Evolutionary conservation across 2,113 vertebrate genomes (phyloP).

Genomic region (Phrynosoma platyrhinos): DNA sequence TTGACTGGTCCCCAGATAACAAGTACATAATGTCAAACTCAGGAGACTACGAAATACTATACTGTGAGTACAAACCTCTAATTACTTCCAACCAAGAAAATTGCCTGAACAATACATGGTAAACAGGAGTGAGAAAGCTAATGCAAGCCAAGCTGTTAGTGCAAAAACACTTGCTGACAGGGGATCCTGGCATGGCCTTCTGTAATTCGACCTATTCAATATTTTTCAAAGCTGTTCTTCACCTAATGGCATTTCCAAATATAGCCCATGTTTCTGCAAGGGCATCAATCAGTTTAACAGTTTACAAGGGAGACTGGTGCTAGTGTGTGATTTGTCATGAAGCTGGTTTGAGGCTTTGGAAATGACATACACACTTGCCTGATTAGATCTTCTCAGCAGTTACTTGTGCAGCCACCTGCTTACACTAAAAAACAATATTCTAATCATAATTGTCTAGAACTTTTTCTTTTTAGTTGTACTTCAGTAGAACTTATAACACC

Average conservation of each 20-base stretch:
- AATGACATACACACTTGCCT: constrained; percentile 50
- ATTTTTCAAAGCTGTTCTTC: constrained; percentile 66
- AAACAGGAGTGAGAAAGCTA: background rate
- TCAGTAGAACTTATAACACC: background rate
- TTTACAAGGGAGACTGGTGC: constrained; percentile 14
- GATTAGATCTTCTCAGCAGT: constrained; percentile 16
- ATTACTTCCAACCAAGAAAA: constrained; percentile 40
- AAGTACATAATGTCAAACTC: constrained; percentile 99
- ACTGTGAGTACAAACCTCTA: constrained; percentile 88
- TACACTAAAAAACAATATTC: background rate
- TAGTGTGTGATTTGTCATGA: constrained; percentile 7
- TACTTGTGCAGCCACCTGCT: background rate
- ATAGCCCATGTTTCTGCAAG: constrained; percentile 68
- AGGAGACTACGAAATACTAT: constrained; percentile 98
- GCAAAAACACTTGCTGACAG: constrained; percentile 57
- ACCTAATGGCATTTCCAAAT: constrained; percentile 69
- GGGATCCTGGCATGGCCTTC: constrained; percentile 48
- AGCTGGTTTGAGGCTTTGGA: constrained; percentile 52
- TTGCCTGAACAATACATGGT: constrained; percentile 38
- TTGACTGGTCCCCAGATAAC: constrained; percentile 99
- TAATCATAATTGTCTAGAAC: background rate
- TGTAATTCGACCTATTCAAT: constrained; percentile 65
- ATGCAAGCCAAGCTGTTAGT: constrained; percentile 7
- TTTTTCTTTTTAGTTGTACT: no score
- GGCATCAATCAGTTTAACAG: constrained; percentile 68